Conservation (phyloP, 2,113 vertebrate genomes). For the Carlito syrichta region DNA sequence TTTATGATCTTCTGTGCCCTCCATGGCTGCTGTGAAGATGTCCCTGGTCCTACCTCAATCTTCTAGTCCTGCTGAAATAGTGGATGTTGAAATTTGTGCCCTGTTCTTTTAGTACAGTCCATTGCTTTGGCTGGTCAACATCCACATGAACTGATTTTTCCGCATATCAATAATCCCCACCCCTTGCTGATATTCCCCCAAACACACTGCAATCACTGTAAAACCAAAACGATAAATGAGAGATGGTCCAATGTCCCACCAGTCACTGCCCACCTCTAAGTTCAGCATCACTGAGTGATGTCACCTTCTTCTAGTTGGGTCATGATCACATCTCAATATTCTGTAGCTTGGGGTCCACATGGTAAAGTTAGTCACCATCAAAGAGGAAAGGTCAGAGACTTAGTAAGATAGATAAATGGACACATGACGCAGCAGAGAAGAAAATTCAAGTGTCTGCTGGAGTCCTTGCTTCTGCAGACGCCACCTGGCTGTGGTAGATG, state of each 20-base stretch:
- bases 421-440: background rate
- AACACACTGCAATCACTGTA: background rate
- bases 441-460: too few species aligned
- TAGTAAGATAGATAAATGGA: background rate
- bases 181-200: background rate
- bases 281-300: background rate
- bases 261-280: background rate
- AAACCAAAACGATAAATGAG: background rate
- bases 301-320: background rate
- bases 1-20: background rate
- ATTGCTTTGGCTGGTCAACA: background rate
- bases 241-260: background rate
- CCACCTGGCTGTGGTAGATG: background rate
- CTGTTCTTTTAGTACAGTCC: background rate
- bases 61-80: background rate
- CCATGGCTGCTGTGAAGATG: background rate
- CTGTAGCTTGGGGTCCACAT: background rate
- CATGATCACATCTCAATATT: background rate
- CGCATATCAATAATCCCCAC: background rate
- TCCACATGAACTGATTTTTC: too few species aligned
- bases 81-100: background rate
- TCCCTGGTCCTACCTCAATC: background rate
- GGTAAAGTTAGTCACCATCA: background rate
- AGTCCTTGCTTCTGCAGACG: background rate
- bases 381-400: background rate